Base-by-base conservation (phyloP, 2,888 invertebrate species). In the Drosophila siamana region DNA sequence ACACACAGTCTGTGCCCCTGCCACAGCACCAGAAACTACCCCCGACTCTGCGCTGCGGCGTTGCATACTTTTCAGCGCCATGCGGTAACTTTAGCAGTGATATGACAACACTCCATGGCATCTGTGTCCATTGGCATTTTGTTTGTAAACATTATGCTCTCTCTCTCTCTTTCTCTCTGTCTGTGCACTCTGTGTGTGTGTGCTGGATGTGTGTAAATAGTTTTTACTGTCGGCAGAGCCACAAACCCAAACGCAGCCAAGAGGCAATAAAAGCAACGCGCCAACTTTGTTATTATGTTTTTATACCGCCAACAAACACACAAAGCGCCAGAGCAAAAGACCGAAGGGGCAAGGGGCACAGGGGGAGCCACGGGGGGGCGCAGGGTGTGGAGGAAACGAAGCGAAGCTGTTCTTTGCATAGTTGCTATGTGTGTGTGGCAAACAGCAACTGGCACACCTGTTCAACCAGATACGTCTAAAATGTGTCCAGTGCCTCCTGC, bases 61-160 rank as follows among this genome's bases (percentile, higher is more conserved):
- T 67, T 69, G 85, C 82, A 86, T 80, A 76, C 74, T 82, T 82
- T 73, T 64, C 63, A 81, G 78, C 78, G 65, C 65, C 70, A 78
- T 85, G 79, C 79, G 87, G 82, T 59, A 81, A 71, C 82, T 73
- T 71, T 65, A 69, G 69, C 86, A 84, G 48, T 69, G 80, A 81
- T 86, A 86, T 83, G 80, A 80, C 68, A 80, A 64, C 70, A 78
- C 67, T 67, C 65, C 48, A 46, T 51, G 61, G 59, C 69, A 72
- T 65, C 79, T 84, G 84, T 83, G 80, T 74, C 88, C 88, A 83
- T 87, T 87, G 82, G 81, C 69, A 80, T 82, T 86, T 84, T 84
- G 84, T 75, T 86, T 80, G 82, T 80, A 78, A 84, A 84, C 82
- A 86, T 65, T 57, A 41, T 44, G 33, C 52, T 44, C 13, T 24